A percentile compares a stretch with the other conserved stretches of the same genome.
Conservation (phyloP, 1,140 invertebrate species). For the Eueides isabella region DNA sequence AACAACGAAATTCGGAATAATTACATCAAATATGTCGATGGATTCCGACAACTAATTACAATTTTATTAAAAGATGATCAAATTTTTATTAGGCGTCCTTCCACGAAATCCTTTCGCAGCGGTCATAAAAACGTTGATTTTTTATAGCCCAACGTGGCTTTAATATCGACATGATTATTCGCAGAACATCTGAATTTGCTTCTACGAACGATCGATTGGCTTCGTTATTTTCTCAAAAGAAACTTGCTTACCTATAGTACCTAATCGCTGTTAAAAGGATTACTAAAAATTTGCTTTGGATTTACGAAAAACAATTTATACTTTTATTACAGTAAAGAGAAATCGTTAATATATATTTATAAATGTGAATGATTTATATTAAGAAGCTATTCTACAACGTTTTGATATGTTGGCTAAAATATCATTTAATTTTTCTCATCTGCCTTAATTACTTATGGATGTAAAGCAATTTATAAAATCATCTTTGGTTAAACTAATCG, state of each 20-base stretch:
- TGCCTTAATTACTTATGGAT: neutral
- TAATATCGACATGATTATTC: slow-evolving; percentile 51
- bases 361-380: neutral
- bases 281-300: too few relatives aligned
- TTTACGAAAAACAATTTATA: too few relatives aligned
- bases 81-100: slow-evolving; percentile 51
- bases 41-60: slow-evolving; percentile 38
- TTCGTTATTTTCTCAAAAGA: slow-evolving; percentile 12
- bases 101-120: slow-evolving; percentile 38
- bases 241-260: slow-evolving; percentile 13
- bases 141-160: slow-evolving; percentile 39
- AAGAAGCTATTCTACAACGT: neutral
- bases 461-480: neutral
- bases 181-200: slow-evolving; percentile 48
- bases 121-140: slow-evolving; percentile 39
- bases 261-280: too few relatives aligned
- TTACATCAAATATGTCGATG: slow-evolving; percentile 31
- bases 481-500: neutral
- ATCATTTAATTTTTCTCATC: neutral
- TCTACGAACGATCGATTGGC: slow-evolving; percentile 37
- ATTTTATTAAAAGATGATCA: slow-evolving; percentile 42
- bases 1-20: slow-evolving; percentile 16
- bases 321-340: too few relatives aligned
- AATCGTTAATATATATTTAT: neutral
- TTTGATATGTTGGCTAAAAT: neutral